Conservation (phyloP, 2,888 invertebrate species). For the Chirona hameri region DNA sequence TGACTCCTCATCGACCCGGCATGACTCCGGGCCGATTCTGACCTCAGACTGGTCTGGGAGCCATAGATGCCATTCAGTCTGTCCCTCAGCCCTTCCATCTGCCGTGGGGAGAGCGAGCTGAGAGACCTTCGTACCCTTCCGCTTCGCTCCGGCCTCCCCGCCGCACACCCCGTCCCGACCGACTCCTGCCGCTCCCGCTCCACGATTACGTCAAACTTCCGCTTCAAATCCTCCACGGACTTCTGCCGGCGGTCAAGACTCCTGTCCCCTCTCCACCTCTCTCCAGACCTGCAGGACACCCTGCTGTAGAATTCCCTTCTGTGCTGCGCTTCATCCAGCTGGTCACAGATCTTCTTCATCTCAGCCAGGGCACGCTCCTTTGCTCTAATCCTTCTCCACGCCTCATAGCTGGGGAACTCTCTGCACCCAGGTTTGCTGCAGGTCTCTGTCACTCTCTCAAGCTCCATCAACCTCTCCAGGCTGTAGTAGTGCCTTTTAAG, state of each 20-base stretch:
- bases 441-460: conserved; percentile 60
- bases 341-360: conserved; percentile 67
- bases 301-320: conserved; percentile 79
- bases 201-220: conserved; percentile 31
- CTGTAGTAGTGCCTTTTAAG: conserved; percentile 79
- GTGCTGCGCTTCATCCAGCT: conserved; percentile 71
- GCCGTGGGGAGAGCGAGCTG: conserved; percentile 79
- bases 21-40: too few relatives aligned
- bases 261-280: conserved; percentile 62
- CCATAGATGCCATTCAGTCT: conserved; percentile 79
- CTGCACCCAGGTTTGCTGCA: conserved; percentile 33
- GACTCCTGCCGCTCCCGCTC: not conserved
- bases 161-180: too few relatives aligned
- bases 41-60: conserved; percentile 41
- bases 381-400: conserved; percentile 75
- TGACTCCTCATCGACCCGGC: not conserved
- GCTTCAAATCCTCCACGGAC: conserved; percentile 77
- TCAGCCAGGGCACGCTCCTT: conserved; percentile 80
- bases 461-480: conserved; percentile 75
- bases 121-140: not conserved
- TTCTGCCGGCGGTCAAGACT: conserved; percentile 77
- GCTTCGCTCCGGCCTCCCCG: not conserved
- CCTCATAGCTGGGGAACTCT: conserved; percentile 72
- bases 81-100: conserved; percentile 71
- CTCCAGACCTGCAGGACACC: conserved; percentile 58